These are phyloP conservation scores for Oxyruncus cristatus DNA, from an alignment of 2,113 vertebrate species.

Conservation along the genomic window DNA sequence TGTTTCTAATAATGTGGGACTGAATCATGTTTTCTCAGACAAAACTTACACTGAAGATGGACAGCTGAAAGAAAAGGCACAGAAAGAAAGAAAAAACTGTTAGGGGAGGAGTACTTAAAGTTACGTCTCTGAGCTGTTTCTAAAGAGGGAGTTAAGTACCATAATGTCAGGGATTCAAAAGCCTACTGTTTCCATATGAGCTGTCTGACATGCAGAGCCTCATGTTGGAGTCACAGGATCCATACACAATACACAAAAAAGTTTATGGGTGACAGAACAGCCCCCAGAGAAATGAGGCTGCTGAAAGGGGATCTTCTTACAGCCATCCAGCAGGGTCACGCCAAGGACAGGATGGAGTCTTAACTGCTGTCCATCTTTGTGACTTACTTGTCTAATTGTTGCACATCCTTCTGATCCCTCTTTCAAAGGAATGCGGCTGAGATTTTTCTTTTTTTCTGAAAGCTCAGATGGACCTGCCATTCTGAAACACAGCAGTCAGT, in stretches of 20 bases:
- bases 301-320: not conserved
- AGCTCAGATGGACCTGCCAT: not conserved
- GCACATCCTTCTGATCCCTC: not conserved
- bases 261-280: not conserved
- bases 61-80: not conserved
- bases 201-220: not conserved
- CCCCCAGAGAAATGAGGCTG: not conserved
- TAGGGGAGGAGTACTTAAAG: not conserved
- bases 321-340: not conserved
- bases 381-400: not conserved
- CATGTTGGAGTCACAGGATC: not conserved
- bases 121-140: not conserved
- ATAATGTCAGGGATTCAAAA: not conserved
- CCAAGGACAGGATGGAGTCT: not conserved
- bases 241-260: not conserved
- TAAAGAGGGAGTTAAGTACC: not conserved
- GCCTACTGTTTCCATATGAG: not conserved
- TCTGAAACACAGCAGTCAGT: conserved; percentile 16
- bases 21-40: not conserved
- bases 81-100: not conserved
- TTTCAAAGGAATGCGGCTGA: not conserved
- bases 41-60: not conserved
- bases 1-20: not conserved
- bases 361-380: not conserved
- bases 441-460: not conserved